phyloP scores from a whole-genome alignment of 2,797 vertebrate genomes.

The Enteromius afrohamiltoni region DNA sequence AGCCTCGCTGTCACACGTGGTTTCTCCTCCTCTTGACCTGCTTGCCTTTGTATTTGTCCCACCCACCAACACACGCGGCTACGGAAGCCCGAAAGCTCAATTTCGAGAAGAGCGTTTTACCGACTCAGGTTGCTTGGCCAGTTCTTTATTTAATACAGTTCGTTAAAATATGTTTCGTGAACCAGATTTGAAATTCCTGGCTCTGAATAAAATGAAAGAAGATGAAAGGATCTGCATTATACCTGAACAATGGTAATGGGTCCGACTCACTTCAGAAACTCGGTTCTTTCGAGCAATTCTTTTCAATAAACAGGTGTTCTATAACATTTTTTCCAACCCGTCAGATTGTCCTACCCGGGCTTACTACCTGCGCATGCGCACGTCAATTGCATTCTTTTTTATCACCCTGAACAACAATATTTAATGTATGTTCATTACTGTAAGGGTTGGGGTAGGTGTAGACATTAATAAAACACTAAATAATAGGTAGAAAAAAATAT shows the following conservation, averaged over 20 bases:
- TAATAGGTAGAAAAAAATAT: no score
- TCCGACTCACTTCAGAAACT: not conserved
- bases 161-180: not conserved
- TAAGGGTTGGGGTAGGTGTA: no score
- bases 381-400: no score
- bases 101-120: constrained; percentile 17
- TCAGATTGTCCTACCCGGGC: no score
- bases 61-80: constrained; percentile 66
- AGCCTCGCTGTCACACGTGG: constrained; percentile 79
- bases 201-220: not conserved
- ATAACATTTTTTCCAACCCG: no score
- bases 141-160: not conserved
- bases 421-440: no score
- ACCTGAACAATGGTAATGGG: not conserved
- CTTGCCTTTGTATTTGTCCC: constrained; percentile 82
- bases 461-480: no score
- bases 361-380: no score
- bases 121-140: not conserved
- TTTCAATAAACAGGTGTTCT: not conserved
- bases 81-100: constrained; percentile 73
- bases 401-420: no score
- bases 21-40: constrained; percentile 85
- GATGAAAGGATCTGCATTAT: not conserved
- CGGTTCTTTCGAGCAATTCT: not conserved
- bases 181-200: not conserved